phyloP scores from a whole-genome alignment of 2,888 invertebrate genomes.

The Aspidiotus destructor region DNA sequence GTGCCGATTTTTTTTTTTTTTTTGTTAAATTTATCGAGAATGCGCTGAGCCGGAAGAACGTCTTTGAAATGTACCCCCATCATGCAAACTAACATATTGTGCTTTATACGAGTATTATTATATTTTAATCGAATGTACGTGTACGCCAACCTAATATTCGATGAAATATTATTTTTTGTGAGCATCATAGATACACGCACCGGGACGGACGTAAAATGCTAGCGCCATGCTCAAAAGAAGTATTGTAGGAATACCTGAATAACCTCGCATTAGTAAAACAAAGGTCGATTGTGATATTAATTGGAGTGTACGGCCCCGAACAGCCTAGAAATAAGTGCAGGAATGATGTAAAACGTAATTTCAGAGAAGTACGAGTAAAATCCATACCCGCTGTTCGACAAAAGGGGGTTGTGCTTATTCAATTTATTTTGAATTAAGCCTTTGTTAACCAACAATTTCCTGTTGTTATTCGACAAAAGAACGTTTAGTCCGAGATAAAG shows the following conservation, averaged over 20 bases:
- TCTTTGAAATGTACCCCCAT: too few species aligned
- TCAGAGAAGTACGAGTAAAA: background rate
- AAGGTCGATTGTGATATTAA: conserved; percentile 3
- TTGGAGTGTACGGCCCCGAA: background rate
- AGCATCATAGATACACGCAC: too few species aligned
- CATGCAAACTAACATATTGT: too few species aligned
- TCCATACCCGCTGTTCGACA: conserved; percentile 8
- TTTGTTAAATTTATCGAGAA: too few species aligned
- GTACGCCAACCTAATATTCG: too few species aligned
- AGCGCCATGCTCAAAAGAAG: background rate
- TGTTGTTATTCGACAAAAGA: conserved; percentile 29
- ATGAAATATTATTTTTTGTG: too few species aligned
- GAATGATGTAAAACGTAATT: conserved; percentile 1
- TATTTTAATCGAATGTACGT: too few species aligned
- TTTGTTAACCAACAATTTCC: conserved; percentile 31
- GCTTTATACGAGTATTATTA: too few species aligned
- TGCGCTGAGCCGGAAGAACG: too few species aligned
- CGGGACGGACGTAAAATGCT: too few species aligned
- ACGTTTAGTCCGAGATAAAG: conserved; percentile 29
- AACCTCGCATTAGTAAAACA: background rate
- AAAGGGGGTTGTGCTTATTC: conserved; percentile 29
- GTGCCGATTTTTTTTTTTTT: too few species aligned
- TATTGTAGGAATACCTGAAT: background rate
- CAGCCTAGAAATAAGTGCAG: background rate
- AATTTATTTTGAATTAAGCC: conserved; percentile 30